These are phyloP conservation scores for Linhomoeus sp. DNA, from an alignment of 2,888 invertebrate genomes.

Conservation along the genomic window DNA sequence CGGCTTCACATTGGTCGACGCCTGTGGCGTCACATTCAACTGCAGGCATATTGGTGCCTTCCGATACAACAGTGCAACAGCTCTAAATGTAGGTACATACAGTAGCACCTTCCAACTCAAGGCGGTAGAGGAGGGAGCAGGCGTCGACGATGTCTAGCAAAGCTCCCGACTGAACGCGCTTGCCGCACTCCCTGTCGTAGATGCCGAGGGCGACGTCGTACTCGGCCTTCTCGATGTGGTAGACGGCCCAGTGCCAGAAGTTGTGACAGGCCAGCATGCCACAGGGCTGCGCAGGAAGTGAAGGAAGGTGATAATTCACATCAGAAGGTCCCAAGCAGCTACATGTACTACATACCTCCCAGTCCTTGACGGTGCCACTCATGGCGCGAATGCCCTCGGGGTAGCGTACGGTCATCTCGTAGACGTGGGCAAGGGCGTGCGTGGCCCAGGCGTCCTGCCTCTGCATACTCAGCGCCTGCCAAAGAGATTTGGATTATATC, in stretches of 20 bases:
- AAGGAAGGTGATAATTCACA: too few relatives aligned
- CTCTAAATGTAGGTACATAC: too few relatives aligned
- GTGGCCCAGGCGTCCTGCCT: too few relatives aligned
- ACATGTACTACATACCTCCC: slow-evolving; percentile 32
- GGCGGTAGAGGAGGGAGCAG: slow-evolving; percentile 31
- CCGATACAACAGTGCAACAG: too few relatives aligned
- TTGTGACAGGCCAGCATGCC: slow-evolving; percentile 35
- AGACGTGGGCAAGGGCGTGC: too few relatives aligned
- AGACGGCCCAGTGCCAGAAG: slow-evolving; percentile 37
- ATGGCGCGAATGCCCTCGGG: slow-evolving; percentile 32
- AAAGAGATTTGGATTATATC: too few relatives aligned
- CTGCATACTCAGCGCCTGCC: too few relatives aligned
- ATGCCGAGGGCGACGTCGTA: slow-evolving; percentile 31
- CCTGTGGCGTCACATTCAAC: too few relatives aligned
- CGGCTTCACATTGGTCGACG: too few relatives aligned
- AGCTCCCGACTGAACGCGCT: slow-evolving; percentile 18
- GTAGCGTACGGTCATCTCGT: too few relatives aligned
- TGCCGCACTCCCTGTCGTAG: slow-evolving; percentile 28
- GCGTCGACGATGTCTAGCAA: slow-evolving; percentile 35
- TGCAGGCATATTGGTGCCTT: too few relatives aligned
- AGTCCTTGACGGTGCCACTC: slow-evolving; percentile 30
- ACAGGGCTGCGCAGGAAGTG: slow-evolving; percentile 31
- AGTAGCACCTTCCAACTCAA: slow-evolving; percentile 32
- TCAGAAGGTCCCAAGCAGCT: too few relatives aligned
- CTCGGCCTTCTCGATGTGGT: slow-evolving; percentile 33